phyloP scores from a whole-genome alignment of 2,888 invertebrate species.

The Dromius quadrimaculatus region DNA sequence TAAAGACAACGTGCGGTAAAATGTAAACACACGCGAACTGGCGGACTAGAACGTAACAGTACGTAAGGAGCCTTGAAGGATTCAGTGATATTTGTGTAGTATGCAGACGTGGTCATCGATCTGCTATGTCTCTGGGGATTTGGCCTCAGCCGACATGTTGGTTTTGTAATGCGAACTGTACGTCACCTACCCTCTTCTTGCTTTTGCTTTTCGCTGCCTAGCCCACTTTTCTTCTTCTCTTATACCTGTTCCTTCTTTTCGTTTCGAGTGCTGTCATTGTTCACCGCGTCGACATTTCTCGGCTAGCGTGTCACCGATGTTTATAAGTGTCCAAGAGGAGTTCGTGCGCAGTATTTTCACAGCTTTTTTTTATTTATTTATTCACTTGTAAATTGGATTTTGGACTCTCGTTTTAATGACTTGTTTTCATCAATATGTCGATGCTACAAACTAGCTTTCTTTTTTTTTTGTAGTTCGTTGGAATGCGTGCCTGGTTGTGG shows the following conservation, averaged over 20 bases:
- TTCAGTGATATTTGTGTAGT: slow-evolving; percentile 37
- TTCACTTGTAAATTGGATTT: slow-evolving; percentile 30
- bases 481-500: too few species aligned
- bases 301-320: slow-evolving; percentile 42
- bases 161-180: slow-evolving; percentile 52
- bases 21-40: slow-evolving; percentile 8
- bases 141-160: slow-evolving; percentile 49
- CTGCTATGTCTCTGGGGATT: slow-evolving; percentile 48
- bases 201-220: slow-evolving; percentile 22
- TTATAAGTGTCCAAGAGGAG: slow-evolving; percentile 41
- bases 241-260: slow-evolving; percentile 25
- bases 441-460: neutral
- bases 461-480: too few species aligned
- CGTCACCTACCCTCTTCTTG: slow-evolving; percentile 35
- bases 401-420: slow-evolving; percentile 7
- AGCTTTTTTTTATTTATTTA: slow-evolving; percentile 33
- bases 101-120: slow-evolving; percentile 50
- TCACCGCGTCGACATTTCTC: slow-evolving; percentile 42
- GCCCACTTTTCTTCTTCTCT: slow-evolving; percentile 37
- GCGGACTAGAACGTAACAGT: slow-evolving; percentile 17
- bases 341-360: slow-evolving; percentile 27
- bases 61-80: slow-evolving; percentile 4
- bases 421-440: slow-evolving; percentile 24
- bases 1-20: slow-evolving; percentile 26
- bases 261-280: slow-evolving; percentile 50